These are phyloP conservation scores for Drosophila borborema DNA, from an alignment of 2,888 invertebrate species.

Conservation along the genomic window DNA sequence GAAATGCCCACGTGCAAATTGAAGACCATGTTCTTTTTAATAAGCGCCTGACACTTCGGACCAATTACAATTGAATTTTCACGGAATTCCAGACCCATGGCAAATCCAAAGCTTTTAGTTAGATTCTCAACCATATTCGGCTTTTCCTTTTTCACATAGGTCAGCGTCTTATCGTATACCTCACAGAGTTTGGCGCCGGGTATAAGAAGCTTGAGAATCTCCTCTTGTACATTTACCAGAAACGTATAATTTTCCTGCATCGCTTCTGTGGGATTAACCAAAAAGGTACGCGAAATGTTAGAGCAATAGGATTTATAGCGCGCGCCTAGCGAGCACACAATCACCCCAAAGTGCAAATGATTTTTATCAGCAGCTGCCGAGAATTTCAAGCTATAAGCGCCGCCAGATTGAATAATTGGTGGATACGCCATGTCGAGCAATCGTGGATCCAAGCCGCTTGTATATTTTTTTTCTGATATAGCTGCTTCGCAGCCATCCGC, in stretches of 20 bases:
- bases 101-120: slow-evolving; percentile 98
- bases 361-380: slow-evolving; percentile 98
- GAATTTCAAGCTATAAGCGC: slow-evolving; percentile 98
- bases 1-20: slow-evolving; percentile 97
- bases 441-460: slow-evolving; percentile 93
- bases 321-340: slow-evolving; percentile 97
- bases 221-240: slow-evolving; percentile 94
- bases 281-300: slow-evolving; percentile 97
- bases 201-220: slow-evolving; percentile 93
- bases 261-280: slow-evolving; percentile 95
- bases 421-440: slow-evolving; percentile 99
- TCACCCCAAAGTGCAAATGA: slow-evolving; percentile 96
- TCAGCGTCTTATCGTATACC: slow-evolving; percentile 94
- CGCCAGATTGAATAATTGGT: slow-evolving; percentile 99
- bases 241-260: slow-evolving; percentile 96
- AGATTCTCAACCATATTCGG: slow-evolving; percentile 94
- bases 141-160: slow-evolving; percentile 93
- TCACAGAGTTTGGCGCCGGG: slow-evolving; percentile 93
- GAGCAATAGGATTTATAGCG: slow-evolving; percentile 99
- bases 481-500: slow-evolving; percentile 98
- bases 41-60: slow-evolving; percentile 92
- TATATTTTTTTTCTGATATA: slow-evolving; percentile 97
- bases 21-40: slow-evolving; percentile 98
- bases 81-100: slow-evolving; percentile 98
- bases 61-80: slow-evolving; percentile 97